These are phyloP conservation scores for Vannuccia rotundouncinata DNA, from an alignment of 2,888 invertebrate genomes.

Conservation along the genomic window DNA sequence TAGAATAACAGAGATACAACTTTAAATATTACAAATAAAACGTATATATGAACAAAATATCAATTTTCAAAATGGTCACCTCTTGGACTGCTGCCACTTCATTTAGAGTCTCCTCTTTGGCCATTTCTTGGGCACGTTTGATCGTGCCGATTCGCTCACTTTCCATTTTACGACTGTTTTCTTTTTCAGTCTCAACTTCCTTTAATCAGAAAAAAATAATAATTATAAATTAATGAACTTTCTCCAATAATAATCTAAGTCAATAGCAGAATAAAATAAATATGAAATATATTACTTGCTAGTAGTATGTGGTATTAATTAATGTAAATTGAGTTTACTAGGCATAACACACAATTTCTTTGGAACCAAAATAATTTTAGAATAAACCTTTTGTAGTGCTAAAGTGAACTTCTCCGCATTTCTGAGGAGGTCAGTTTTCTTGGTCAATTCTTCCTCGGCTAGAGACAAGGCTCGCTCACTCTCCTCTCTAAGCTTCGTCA, in stretches of 20 bases:
- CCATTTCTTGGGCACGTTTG: not conserved
- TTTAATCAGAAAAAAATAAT: no score
- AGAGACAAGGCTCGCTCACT: not conserved
- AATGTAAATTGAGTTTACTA: not conserved
- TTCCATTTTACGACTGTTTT: not conserved
- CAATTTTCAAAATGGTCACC: no score
- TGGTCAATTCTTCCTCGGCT: slow-evolving; percentile 27
- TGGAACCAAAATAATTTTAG: not conserved
- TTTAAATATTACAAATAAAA: no score
- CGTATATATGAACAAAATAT: no score
- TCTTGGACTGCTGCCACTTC: not conserved
- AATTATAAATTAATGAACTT: no score
- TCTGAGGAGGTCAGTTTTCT: slow-evolving; percentile 11
- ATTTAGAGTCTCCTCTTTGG: not conserved
- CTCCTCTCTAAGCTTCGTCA: slow-evolving; percentile 31
- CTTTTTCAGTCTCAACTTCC: not conserved
- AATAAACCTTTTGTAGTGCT: not conserved
- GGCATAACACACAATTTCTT: not conserved
- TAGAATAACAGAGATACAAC: no score
- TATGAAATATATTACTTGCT: no score
- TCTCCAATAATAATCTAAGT: no score
- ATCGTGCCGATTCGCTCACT: not conserved
- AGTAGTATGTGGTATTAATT: no score
- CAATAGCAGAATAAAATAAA: no score
- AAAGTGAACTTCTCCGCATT: not conserved